These are phyloP conservation scores for Chrysolina oricalcia DNA, from an alignment of 2,888 invertebrate genomes.

Conservation along the genomic window DNA sequence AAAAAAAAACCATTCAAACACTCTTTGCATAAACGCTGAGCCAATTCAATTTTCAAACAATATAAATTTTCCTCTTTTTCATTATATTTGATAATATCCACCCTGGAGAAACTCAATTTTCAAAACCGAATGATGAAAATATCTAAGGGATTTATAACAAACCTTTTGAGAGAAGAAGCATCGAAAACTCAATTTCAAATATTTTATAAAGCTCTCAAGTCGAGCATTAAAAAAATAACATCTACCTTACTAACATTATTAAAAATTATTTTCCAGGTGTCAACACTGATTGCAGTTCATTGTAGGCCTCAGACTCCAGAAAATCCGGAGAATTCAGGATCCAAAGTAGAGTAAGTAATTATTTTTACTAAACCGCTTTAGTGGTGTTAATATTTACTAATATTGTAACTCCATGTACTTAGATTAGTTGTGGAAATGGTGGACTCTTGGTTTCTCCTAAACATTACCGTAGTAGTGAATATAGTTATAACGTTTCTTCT, in stretches of 20 bases:
- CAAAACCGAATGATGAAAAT: no score
- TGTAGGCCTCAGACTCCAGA: constrained; percentile 57
- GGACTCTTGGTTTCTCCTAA: constrained; percentile 29
- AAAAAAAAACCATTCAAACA: no score
- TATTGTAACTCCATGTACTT: constrained; percentile 48
- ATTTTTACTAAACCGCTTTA: constrained; percentile 39
- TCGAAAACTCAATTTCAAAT: no score
- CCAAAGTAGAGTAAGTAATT: constrained; percentile 60
- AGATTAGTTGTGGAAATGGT: constrained; percentile 31
- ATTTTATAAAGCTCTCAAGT: no score
- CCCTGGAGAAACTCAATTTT: no score
- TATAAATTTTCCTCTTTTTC: no score
- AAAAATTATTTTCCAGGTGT: constrained; percentile 54
- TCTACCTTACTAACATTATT: not conserved
- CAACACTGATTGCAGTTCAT: constrained; percentile 52
- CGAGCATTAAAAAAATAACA: not conserved
- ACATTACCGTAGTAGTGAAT: constrained; percentile 46
- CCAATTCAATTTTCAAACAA: no score
- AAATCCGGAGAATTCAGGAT: constrained; percentile 30
- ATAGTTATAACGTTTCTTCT: constrained; percentile 40
- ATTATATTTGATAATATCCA: no score
- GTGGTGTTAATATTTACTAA: constrained; percentile 54
- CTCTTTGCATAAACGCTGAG: no score
- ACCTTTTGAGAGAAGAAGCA: no score
- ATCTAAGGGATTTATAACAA: no score